Conservation (phyloP, 92 coral and sea anemone species). For the Palythoa grandis region DNA sequence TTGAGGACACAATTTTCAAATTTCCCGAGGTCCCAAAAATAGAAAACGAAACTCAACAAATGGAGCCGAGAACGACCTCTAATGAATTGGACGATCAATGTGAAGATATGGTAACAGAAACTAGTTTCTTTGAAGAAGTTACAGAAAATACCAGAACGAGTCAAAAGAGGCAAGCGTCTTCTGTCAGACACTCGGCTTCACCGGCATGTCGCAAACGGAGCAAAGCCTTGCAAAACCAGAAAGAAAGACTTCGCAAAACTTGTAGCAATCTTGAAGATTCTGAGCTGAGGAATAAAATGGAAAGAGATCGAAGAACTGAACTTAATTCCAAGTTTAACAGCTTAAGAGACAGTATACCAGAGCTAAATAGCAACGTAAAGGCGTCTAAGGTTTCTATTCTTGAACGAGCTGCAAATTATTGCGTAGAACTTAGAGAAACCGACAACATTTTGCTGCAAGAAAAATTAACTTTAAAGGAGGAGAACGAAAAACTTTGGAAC, state of each 20-base stretch:
- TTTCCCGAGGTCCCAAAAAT: slow-evolving; percentile 42
- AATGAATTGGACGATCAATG: not conserved
- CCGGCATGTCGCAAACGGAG: slow-evolving; percentile 13
- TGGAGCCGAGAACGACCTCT: not conserved
- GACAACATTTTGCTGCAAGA: slow-evolving; percentile 9
- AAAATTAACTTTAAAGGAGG: slow-evolving; percentile 8
- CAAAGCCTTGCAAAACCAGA: not conserved
- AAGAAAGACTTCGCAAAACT: not conserved
- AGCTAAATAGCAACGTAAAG: slow-evolving; percentile 3
- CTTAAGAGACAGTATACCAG: slow-evolving; percentile 31
- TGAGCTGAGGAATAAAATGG: slow-evolving; percentile 35
- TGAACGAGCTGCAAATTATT: slow-evolving; percentile 21
- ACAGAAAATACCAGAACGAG: not conserved
- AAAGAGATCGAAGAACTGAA: slow-evolving; percentile 27
- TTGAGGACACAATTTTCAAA: slow-evolving; percentile 55
- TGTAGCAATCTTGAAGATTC: slow-evolving; percentile 10
- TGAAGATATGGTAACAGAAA: not conserved
- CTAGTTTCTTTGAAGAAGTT: not conserved
- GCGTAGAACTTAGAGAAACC: slow-evolving; percentile 4
- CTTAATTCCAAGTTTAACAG: slow-evolving; percentile 27
- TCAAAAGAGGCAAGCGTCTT: not conserved
- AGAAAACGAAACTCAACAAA: not conserved
- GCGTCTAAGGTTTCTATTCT: slow-evolving; percentile 34
- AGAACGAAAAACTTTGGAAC: slow-evolving; percentile 25
- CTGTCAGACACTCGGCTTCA: not conserved